Evolutionary conservation across 2,888 invertebrate species (phyloP).

Genomic region (Endotricha flammealis): DNA sequence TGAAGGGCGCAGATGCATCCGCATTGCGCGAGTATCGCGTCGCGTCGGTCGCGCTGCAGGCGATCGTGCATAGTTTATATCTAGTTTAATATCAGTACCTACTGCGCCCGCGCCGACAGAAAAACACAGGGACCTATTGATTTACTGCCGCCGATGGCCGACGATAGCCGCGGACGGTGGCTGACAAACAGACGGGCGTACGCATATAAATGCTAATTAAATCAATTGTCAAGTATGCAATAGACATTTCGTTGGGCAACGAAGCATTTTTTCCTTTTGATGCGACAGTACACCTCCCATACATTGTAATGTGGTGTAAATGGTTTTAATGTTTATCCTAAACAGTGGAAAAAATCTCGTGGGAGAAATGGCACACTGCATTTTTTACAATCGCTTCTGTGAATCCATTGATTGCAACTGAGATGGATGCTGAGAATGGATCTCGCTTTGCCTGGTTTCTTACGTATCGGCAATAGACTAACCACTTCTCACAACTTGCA

Average conservation of each 20-base stretch:
- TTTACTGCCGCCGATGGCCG: constrained; percentile 47
- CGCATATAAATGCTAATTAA: constrained; percentile 17
- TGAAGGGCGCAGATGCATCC: neutral
- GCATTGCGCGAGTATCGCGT: neutral
- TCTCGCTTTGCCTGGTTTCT: too few relatives aligned
- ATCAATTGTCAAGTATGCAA: constrained; percentile 10
- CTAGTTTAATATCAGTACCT: constrained; percentile 1
- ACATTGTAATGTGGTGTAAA: too few relatives aligned
- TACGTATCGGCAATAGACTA: too few relatives aligned
- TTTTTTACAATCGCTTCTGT: too few relatives aligned
- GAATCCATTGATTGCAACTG: too few relatives aligned
- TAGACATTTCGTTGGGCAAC: constrained; percentile 1
- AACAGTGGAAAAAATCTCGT: too few relatives aligned
- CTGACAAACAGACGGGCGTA: constrained; percentile 12
- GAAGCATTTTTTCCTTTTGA: too few relatives aligned
- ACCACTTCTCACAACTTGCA: too few relatives aligned
- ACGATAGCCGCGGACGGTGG: constrained; percentile 20
- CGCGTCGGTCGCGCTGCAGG: constrained; percentile 10
- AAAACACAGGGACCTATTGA: constrained; percentile 43
- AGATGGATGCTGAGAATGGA: too few relatives aligned
- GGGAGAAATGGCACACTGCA: too few relatives aligned
- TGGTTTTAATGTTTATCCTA: too few relatives aligned
- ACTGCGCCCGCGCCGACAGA: neutral
- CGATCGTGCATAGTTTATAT: constrained; percentile 17
- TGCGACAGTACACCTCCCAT: too few relatives aligned